Evolutionary conservation across 2,888 invertebrate species (phyloP), one percentile per base, ranked within the genome.

Genomic region (Meloe dianella): DNA sequence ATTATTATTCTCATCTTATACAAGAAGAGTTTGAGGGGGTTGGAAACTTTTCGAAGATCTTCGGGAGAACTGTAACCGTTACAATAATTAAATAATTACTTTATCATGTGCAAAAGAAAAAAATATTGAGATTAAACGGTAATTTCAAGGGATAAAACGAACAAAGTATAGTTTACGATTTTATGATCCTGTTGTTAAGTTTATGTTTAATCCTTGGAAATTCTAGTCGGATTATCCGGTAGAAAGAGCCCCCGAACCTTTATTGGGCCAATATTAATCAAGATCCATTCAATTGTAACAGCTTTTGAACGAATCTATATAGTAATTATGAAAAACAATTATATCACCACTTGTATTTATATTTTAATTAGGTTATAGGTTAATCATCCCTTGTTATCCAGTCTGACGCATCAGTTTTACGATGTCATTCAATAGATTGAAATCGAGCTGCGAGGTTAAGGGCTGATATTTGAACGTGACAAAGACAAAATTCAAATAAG

Each of bases 41-140:
- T 12, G 22, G 3, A 12, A 24, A 10, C 7, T 54, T 54, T 51
- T 10, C 22, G 6, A 54, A 54, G 12, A 12, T 54, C 12, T 54
- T 1, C 1, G 8, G 8, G 20, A 51, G 12, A 54, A 54, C 12
- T 54, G n/a, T 24, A 4, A 5, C 24, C 47, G 17, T 6, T 47
- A 32, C 62, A 41, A 62, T 65, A 68, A 65, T 68, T 65, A 65
- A 68, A 68, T 62, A 68, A 68, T 68, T 68, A 65, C 57, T 68
- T 67, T 60, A 51, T 17, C 41, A 12, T 30, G 35, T 14, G 9
- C 3, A 32, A 32, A 7, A 32, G 32, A 35, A 7, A n/a, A n/a
- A n/a, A n/a, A n/a, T n/a, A 35, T 10, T 2, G 12, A 35, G 10
- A 35, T 12, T n/a, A 41, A 47, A n/a, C n/a, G n/a, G 47, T 61